phyloP scores from a whole-genome alignment of 92 coral and sea anemone genomes.

The Bergia sp. region DNA sequence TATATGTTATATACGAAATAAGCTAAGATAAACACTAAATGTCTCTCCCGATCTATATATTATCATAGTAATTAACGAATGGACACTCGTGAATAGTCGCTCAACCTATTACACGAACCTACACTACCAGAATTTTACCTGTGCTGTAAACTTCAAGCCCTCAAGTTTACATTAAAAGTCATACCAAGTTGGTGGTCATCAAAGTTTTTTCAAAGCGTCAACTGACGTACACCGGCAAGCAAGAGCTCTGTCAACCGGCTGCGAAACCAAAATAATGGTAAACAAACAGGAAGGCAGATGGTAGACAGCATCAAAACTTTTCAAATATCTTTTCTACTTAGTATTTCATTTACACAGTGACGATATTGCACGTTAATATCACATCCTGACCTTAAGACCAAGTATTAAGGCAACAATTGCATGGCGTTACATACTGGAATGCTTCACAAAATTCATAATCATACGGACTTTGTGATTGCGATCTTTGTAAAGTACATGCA shows the following conservation, averaged over 20 bases:
- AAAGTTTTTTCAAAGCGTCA: too few species aligned
- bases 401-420: background rate
- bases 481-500: too few species aligned
- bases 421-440: background rate
- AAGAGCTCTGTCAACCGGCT: too few species aligned
- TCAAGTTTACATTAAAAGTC: too few species aligned
- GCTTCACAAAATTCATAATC: background rate
- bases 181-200: too few species aligned
- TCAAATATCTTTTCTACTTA: background rate
- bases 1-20: too few species aligned
- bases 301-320: background rate
- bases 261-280: background rate
- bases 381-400: background rate
- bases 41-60: background rate
- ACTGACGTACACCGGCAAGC: too few species aligned
- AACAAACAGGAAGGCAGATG: background rate
- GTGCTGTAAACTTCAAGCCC: too few species aligned
- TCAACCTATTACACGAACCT: background rate
- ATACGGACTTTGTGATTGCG: background rate
- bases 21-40: too few species aligned
- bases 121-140: too few species aligned
- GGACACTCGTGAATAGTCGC: background rate
- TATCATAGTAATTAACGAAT: background rate
- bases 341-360: background rate
- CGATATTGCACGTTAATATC: background rate